Conservation (phyloP, 1,140 invertebrate species). For the Cyclargus thomasi region DNA sequence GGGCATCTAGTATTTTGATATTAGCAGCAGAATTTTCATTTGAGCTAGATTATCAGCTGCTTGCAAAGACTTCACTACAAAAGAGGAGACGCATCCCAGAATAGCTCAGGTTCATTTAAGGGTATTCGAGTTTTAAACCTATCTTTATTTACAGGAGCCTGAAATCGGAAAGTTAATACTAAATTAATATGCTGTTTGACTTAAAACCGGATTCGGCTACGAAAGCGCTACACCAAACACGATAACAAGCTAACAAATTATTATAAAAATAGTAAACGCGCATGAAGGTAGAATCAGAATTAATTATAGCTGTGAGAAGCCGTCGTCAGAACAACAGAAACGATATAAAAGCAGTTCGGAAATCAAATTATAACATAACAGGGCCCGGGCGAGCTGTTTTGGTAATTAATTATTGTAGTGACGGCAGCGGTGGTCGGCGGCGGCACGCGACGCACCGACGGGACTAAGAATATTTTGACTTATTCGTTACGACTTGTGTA, state of each 20-base stretch:
- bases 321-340: constrained; percentile 18
- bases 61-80: no score
- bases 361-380: constrained; percentile 45
- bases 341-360: constrained; percentile 33
- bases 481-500: no score
- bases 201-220: not conserved
- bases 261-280: not conserved
- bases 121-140: no score
- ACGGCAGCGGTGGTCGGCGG: constrained; percentile 13
- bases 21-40: no score
- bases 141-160: no score
- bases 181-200: no score
- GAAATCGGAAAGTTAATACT: no score
- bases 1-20: no score
- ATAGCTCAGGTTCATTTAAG: no score
- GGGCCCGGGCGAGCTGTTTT: constrained; percentile 35
- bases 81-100: no score
- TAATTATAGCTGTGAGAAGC: constrained; percentile 18
- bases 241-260: constrained; percentile 16
- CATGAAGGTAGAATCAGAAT: constrained; percentile 13
- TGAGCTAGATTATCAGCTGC: no score
- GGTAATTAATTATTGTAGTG: constrained; percentile 36
- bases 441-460: constrained; percentile 17
- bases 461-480: not conserved
- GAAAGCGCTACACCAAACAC: not conserved